phyloP scores from a whole-genome alignment of 2,113 vertebrate species.

The Misgurnus anguillicaudatus region DNA sequence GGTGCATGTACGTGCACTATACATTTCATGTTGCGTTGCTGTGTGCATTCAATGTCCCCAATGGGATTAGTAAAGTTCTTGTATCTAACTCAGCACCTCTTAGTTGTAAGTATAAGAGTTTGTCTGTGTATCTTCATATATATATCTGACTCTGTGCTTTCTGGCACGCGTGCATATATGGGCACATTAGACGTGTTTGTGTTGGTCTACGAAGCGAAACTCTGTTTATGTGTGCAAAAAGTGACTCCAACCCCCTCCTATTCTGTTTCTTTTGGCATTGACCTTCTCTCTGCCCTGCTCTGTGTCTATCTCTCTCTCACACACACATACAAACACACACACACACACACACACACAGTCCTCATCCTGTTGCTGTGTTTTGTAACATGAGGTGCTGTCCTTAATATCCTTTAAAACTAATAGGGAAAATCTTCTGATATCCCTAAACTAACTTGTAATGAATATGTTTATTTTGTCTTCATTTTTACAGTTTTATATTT shows the following conservation, averaged over 20 bases:
- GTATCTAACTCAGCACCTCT: not conserved
- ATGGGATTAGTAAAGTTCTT: not conserved
- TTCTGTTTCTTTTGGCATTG: slow-evolving; percentile 51
- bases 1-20: not conserved
- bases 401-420: slow-evolving; percentile 29
- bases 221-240: slow-evolving; percentile 44
- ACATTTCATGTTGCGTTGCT: not conserved
- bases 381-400: slow-evolving; percentile 43
- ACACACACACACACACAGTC: slow-evolving; percentile 17
- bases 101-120: not conserved
- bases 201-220: slow-evolving; percentile 37
- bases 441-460: not conserved
- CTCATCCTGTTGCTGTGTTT: slow-evolving; percentile 54
- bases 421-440: not conserved
- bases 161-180: slow-evolving; percentile 20
- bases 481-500: not conserved
- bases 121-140: not conserved
- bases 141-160: slow-evolving; percentile 5
- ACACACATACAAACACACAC: slow-evolving; percentile 9
- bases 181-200: slow-evolving; percentile 34
- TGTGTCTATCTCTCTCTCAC: slow-evolving; percentile 23
- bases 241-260: slow-evolving; percentile 33
- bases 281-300: slow-evolving; percentile 6
- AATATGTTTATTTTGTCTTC: not conserved
- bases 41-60: not conserved